Evolutionary conservation across 30 jellyfish, hydroid and myxozoan genomes (phyloP), one percentile per base, ranked within the genome.

Genomic region (Aurelia coerulea): DNA sequence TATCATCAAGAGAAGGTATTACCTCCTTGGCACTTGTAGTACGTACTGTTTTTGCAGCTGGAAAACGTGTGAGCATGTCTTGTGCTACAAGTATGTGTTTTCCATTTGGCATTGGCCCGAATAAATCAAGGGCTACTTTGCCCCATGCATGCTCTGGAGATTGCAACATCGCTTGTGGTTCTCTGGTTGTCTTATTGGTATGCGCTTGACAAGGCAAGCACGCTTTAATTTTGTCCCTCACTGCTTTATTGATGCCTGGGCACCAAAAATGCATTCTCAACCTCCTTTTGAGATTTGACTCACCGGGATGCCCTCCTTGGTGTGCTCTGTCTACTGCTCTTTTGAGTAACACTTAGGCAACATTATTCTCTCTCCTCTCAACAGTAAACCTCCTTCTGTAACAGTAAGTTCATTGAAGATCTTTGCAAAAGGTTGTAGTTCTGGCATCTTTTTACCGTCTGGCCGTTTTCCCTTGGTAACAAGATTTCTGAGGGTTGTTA

Each of bases 231-330:
- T 62, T 53, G 16, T 29, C 62, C 37, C 17, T 68, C 19, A 71
- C 90, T 11, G 64, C 62, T 23, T 89, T 64, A 54, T 89, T 62
- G 60, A 80, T 32, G 46, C 72, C 66, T 37, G 86, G 90, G 72
- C 34, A 89, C 97, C 92, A 80, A 37, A 89, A 81, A 53, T 81
- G 90, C 23, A 34, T 31, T 64, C 93, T 86, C 23, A 89, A 41
- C 46, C 90, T 62, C 37, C 90, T 56, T 74, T 80, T 80, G 19
- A 76, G 23, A 34, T 83, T 52, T 13, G 46, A 41, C 68, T 7
- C 79, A 1, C 94, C 97, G 0, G 87, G 95, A 68, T 79, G 89
- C n/a, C 94, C 88, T 68, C 91, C 91, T 50, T 81, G 97, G 33
- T 73, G 84, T 0, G 84, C 90, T 68, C 34, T 62, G 65, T 65